These are phyloP conservation scores for Nettapus auritus DNA, from an alignment of 2,113 vertebrate species.

Conservation along the genomic window DNA sequence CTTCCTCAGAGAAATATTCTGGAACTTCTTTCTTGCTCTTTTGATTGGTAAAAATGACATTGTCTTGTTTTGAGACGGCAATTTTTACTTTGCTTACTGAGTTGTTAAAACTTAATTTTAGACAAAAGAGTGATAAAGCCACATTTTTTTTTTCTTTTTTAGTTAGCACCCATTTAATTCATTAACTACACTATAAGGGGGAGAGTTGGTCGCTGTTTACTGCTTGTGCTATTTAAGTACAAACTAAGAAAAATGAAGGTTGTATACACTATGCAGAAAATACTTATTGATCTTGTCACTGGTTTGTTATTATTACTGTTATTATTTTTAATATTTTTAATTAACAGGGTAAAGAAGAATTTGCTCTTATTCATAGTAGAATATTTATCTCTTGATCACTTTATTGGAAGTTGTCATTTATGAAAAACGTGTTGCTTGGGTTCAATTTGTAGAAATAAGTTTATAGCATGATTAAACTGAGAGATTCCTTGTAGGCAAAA, in stretches of 20 bases:
- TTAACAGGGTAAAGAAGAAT: neutral
- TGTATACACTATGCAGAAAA: neutral
- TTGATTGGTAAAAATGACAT: neutral
- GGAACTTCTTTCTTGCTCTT: neutral
- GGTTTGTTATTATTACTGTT: neutral
- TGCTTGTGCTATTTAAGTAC: neutral
- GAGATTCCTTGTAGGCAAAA: neutral
- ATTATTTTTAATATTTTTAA: neutral
- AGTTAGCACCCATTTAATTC: neutral
- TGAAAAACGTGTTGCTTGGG: neutral
- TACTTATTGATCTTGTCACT: neutral
- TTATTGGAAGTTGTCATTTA: neutral
- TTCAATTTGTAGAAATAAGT: conserved; percentile 1
- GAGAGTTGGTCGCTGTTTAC: neutral
- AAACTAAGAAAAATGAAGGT: neutral
- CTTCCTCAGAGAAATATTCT: neutral
- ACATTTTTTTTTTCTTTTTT: neutral
- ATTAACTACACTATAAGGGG: neutral
- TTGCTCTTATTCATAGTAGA: neutral
- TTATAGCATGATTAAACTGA: conserved; percentile 23
- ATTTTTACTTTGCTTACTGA: neutral
- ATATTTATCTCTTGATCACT: neutral
- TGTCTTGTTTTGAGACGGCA: neutral
- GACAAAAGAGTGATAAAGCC: neutral
- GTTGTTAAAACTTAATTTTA: neutral